phyloP scores from a whole-genome alignment of 1,140 invertebrate species.

The Periplaneta americana region DNA sequence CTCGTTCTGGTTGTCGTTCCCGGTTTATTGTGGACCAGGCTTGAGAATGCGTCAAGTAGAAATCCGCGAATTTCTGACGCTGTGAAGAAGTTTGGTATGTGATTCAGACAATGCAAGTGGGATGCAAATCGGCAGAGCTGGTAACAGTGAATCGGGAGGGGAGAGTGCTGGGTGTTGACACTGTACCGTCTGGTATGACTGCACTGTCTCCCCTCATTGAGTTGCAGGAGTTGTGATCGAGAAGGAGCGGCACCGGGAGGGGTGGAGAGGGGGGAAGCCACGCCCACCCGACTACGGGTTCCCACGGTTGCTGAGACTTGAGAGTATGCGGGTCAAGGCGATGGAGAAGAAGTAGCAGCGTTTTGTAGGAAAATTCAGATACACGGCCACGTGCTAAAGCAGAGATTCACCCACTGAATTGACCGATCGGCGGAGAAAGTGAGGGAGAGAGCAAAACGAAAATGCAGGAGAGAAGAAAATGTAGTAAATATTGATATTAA shows the following conservation, averaged over 20 bases:
- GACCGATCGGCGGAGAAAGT: too few species aligned
- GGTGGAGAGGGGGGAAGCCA: constrained; percentile 13
- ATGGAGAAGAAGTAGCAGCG: neutral
- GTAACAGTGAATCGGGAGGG: too few species aligned
- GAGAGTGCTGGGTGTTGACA: neutral
- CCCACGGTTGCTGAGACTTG: neutral
- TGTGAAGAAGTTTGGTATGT: too few species aligned
- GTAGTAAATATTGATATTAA: neutral
- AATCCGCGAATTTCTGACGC: too few species aligned
- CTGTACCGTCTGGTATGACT: too few species aligned
- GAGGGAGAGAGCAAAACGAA: neutral
- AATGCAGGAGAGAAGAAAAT: neutral
- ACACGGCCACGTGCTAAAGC: neutral
- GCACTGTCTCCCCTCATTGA: neutral
- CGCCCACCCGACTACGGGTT: constrained; percentile 6
- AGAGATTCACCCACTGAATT: too few species aligned
- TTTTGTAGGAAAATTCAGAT: neutral
- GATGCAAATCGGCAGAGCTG: too few species aligned
- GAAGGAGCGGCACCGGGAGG: neutral
- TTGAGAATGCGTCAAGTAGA: too few species aligned
- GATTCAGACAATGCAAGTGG: too few species aligned
- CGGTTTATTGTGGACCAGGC: too few species aligned
- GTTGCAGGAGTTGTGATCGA: neutral
- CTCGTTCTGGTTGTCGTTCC: too few species aligned
- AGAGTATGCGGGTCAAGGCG: constrained; percentile 2